Percentiles rank a stretch among this genome's conserved stretches.
Evolutionary conservation across 2,888 invertebrate genomes (phyloP).

Genomic region (Trichacis sp.): DNA sequence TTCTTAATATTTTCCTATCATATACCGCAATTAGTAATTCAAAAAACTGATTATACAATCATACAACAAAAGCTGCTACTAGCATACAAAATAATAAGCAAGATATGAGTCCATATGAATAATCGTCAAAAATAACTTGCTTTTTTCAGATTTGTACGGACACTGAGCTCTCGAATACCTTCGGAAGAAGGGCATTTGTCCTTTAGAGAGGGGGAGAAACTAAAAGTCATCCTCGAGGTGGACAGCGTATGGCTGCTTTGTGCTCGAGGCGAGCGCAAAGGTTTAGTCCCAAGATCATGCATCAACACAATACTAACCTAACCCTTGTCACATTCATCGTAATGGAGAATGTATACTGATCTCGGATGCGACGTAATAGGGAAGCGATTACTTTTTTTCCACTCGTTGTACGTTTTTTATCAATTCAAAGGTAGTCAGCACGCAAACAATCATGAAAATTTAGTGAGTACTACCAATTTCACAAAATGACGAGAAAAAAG

Average conservation of each 20-base stretch:
- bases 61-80: too few relatives aligned
- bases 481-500: neutral
- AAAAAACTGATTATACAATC: too few relatives aligned
- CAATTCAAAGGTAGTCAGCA: neutral
- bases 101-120: too few relatives aligned
- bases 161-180: slow-evolving; percentile 80
- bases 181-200: slow-evolving; percentile 83
- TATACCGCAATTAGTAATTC: neutral
- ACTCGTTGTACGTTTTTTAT: neutral
- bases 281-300: slow-evolving; percentile 80
- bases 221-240: slow-evolving; percentile 81
- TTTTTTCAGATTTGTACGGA: slow-evolving; percentile 76
- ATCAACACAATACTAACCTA: slow-evolving; percentile 69
- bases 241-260: slow-evolving; percentile 83
- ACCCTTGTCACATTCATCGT: slow-evolving; percentile 41
- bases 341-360: slow-evolving; percentile 12
- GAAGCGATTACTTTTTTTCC: neutral
- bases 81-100: too few relatives aligned
- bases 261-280: slow-evolving; percentile 81
- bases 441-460: too few relatives aligned
- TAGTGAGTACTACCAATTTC: neutral
- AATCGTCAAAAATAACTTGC: neutral
- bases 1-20: neutral
- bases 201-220: slow-evolving; percentile 81
- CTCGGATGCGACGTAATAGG: slow-evolving; percentile 15